Conservation (phyloP, 2,113 vertebrate species). For the Podarcis muralis region DNA sequence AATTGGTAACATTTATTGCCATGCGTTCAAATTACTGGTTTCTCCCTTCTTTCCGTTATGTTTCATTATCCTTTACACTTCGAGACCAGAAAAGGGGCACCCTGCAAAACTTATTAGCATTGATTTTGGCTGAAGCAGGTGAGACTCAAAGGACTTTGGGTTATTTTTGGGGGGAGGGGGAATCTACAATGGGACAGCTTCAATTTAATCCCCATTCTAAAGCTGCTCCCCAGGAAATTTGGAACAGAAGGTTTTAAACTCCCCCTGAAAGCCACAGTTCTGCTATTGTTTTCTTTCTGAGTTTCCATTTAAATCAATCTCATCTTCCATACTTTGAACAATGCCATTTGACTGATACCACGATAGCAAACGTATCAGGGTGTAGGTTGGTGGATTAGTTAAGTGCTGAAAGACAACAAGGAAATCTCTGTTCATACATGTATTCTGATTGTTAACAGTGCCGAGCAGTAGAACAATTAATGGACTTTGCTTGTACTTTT, state of each 20-base stretch:
- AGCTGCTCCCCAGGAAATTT: slow-evolving; percentile 18
- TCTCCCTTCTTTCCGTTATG: background rate
- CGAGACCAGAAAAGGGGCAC: background rate
- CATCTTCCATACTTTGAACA: slow-evolving; percentile 21
- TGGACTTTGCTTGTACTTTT: slow-evolving; percentile 62
- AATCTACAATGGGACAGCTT: background rate
- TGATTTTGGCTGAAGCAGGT: slow-evolving; percentile 21
- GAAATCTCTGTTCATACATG: background rate
- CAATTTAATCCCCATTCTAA: slow-evolving; percentile 15
- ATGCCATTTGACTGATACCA: slow-evolving; percentile 9
- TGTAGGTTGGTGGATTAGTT: background rate
- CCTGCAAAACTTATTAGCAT: background rate
- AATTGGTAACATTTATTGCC: background rate
- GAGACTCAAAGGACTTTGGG: background rate
- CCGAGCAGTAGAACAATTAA: slow-evolving; percentile 46
- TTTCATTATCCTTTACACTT: background rate
- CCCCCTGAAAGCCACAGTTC: slow-evolving; percentile 34
- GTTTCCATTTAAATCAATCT: slow-evolving; percentile 3
- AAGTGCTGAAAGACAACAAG: background rate
- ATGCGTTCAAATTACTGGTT: background rate
- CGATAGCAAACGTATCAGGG: slow-evolving; percentile 18
- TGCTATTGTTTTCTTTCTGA: slow-evolving; percentile 15
- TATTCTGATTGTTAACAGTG: slow-evolving; percentile 22
- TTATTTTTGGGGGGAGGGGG: background rate
- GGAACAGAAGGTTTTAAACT: slow-evolving; percentile 25